Evolutionary conservation across 2,113 vertebrate genomes (phyloP).

Genomic region (Hydropotes inermis): DNA sequence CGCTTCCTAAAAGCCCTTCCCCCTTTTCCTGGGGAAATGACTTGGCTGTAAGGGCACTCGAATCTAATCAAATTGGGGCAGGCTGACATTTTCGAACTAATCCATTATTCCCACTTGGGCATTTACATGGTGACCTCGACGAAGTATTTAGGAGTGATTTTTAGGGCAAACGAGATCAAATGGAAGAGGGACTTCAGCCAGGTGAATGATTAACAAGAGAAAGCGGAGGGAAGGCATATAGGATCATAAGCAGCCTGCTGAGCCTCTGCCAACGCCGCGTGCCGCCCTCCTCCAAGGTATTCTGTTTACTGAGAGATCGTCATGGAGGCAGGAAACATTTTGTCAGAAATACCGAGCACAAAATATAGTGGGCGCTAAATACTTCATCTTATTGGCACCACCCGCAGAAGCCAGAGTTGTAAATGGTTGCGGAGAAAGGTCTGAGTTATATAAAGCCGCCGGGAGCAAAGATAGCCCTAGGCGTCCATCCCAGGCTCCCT

Average conservation of each 20-base stretch:
- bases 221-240: neutral
- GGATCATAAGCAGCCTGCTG: neutral
- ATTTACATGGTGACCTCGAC: neutral
- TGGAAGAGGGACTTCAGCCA: constrained; percentile 60
- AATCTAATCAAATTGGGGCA: neutral
- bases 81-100: neutral
- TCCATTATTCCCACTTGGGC: neutral
- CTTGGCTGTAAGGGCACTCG: neutral
- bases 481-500: neutral
- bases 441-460: constrained; percentile 38
- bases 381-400: constrained; percentile 56
- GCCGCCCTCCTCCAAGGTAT: constrained; percentile 7
- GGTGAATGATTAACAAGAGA: neutral
- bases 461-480: constrained; percentile 19
- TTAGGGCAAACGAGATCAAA: constrained; percentile 36
- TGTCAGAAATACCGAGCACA: constrained; percentile 73
- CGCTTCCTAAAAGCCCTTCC: neutral
- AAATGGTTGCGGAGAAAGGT: constrained; percentile 56
- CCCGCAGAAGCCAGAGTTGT: constrained; percentile 35
- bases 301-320: constrained; percentile 68
- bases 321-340: constrained; percentile 77
- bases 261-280: constrained; percentile 28
- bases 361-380: constrained; percentile 63
- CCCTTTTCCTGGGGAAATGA: neutral
- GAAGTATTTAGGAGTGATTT: neutral